Conservation (phyloP, 1,140 invertebrate genomes). For the Heliconius hermathena region DNA sequence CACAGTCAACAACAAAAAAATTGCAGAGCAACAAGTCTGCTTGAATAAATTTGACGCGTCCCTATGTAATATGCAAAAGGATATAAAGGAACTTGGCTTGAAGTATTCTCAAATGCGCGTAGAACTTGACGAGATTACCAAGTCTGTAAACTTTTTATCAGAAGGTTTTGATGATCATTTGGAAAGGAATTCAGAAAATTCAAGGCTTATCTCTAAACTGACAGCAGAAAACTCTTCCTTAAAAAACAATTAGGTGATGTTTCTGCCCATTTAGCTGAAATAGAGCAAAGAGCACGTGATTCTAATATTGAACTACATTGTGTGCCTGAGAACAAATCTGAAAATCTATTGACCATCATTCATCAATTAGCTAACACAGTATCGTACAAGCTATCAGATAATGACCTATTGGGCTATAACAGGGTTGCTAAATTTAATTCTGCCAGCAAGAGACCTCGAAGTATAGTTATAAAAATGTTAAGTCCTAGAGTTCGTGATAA, state of each 20-base stretch:
- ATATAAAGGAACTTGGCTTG: background rate
- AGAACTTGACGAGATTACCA: background rate
- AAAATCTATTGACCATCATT: background rate
- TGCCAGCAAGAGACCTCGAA: too few species aligned
- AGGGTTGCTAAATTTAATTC: too few species aligned
- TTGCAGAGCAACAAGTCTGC: too few species aligned
- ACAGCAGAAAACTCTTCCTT: background rate
- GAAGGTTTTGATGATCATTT: background rate
- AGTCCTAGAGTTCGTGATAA: slow-evolving; percentile 7
- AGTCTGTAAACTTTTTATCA: background rate
- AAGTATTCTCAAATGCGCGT: background rate
- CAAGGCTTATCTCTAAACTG: background rate
- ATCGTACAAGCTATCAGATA: too few species aligned
- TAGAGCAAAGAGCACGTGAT: background rate
- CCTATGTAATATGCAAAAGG: background rate
- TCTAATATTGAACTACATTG: background rate
- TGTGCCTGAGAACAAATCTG: background rate
- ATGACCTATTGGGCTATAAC: too few species aligned
- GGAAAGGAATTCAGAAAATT: background rate
- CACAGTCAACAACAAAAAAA: too few species aligned
- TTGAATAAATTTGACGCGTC: background rate
- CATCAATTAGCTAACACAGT: background rate
- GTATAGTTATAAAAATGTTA: too few species aligned
- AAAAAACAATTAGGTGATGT: background rate
- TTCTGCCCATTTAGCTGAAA: background rate